Evolutionary conservation across 2,797 vertebrate species (phyloP), one percentile per base, ranked within the genome.

Genomic region (Poecilia wingei): DNA sequence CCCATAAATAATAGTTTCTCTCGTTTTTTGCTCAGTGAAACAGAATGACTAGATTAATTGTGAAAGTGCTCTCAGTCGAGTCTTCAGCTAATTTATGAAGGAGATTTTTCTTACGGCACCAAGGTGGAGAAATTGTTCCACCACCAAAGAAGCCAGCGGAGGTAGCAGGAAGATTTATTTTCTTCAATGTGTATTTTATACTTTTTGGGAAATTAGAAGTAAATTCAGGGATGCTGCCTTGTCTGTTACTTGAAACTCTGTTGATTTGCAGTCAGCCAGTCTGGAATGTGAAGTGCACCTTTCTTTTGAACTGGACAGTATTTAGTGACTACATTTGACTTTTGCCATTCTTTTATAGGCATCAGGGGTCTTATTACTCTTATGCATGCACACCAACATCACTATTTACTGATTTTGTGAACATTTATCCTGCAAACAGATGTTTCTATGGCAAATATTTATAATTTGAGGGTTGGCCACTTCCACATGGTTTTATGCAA

Each of bases 1-100:
- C 78, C 20, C 61, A 70, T 73, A 78, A 80, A 84, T 39, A n/a
- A 4, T 10, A 8, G 12, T 25, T n/a, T 31, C 2, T 77, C 45
- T 57, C 53, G 28, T 64, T 22, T 69, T 71, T 45, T 41, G 45
- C 20, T 33, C 13, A 46, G 46, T 45, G 57, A 72, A 43, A 28
- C 5, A 22, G 22, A 74, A 39, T 14, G 0, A 10, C 22, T 18
- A 28, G 72, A 46, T 84, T 66, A 41, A 74, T 28, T 46, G 55
- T 76, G 2, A 57, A 53, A 74, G 12, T 76, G 2, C 74, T 74
- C 33, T 75, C 20, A 6, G 2, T 31, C 33, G 53, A 79, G 51
- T 76, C 31, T 39, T 73, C 20, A 20, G 45, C 20, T 66, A 39
- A 28, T 76, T 68, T 81, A 2, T 61, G 28, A 74, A 71, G 72